A percentile compares a stretch with the other conserved stretches of the same genome.
Conservation (phyloP, 2,113 vertebrate genomes). For the Brachypteracias leptosomus region DNA sequence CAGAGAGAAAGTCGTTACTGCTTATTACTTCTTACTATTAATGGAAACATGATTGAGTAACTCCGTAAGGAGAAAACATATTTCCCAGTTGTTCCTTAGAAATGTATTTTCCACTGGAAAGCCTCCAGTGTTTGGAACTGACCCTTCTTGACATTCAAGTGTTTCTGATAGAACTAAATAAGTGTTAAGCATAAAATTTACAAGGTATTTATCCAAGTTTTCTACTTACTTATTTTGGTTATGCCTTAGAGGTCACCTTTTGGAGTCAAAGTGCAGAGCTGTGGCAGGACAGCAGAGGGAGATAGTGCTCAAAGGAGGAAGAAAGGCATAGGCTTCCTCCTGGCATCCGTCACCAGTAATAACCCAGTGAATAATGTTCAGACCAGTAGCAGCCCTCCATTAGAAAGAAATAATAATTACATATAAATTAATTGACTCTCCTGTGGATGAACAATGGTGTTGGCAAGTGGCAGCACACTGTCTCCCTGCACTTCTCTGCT, state of each 20-base stretch:
- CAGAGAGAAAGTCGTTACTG: background rate
- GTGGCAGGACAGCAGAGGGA: slow-evolving; percentile 44
- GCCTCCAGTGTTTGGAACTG: background rate
- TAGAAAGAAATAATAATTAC: background rate
- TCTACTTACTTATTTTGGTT: background rate
- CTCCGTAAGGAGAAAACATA: background rate
- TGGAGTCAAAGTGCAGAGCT: background rate
- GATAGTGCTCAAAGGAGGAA: slow-evolving; percentile 26
- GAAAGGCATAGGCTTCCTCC: background rate
- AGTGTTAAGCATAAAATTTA: background rate
- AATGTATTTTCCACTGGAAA: background rate
- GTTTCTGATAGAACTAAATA: background rate
- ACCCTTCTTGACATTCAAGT: background rate
- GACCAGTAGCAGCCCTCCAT: background rate
- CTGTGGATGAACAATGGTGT: background rate
- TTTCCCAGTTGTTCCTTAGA: background rate
- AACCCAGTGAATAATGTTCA: background rate
- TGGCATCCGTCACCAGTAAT: background rate
- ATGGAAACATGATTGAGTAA: background rate
- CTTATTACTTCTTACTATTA: background rate
- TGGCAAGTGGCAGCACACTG: accelerated
- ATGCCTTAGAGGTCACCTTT: background rate
- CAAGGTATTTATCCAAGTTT: background rate
- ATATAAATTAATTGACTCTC: background rate
- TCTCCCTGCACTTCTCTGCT: background rate